These are phyloP conservation scores for Sternotherus odoratus DNA, from an alignment of 2,797 vertebrate genomes.

Conservation along the genomic window DNA sequence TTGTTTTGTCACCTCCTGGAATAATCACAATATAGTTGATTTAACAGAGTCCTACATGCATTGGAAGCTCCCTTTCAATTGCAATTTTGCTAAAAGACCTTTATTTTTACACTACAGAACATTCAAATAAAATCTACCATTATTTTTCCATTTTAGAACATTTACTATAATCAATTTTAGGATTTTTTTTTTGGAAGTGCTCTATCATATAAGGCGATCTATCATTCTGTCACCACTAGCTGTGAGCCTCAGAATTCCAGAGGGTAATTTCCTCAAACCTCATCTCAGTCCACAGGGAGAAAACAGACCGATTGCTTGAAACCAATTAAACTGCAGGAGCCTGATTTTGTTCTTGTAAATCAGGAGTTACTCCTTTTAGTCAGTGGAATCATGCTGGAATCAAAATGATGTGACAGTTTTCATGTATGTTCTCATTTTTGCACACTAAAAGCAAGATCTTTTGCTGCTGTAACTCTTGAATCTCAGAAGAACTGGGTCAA, in stretches of 20 bases:
- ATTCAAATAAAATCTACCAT: not conserved
- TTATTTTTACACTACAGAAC: not conserved
- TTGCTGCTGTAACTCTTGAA: not conserved
- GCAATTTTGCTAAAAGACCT: too few relatives aligned
- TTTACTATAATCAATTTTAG: not conserved
- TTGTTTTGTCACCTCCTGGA: not conserved
- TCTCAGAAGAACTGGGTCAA: not conserved
- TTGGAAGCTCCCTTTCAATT: not conserved
- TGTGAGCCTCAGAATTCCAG: not conserved
- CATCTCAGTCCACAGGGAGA: not conserved
- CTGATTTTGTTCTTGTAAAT: accelerated
- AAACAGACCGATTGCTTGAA: not conserved
- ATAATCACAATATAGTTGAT: not conserved
- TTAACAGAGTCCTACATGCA: not conserved
- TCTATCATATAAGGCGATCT: not conserved
- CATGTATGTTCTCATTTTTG: accelerated
- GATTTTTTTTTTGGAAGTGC: not conserved
- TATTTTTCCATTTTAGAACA: not conserved
- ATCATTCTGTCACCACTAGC: not conserved
- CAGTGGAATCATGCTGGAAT: accelerated
- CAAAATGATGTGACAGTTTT: accelerated
- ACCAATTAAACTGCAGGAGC: not conserved
- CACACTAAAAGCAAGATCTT: accelerated
- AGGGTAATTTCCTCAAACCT: not conserved
- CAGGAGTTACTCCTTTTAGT: accelerated